A percentile compares a stretch with the other conserved stretches of the same genome.
These are phyloP conservation scores for Myotis pilosus DNA, from an alignment of 2,797 vertebrate genomes.

Conservation along the genomic window DNA sequence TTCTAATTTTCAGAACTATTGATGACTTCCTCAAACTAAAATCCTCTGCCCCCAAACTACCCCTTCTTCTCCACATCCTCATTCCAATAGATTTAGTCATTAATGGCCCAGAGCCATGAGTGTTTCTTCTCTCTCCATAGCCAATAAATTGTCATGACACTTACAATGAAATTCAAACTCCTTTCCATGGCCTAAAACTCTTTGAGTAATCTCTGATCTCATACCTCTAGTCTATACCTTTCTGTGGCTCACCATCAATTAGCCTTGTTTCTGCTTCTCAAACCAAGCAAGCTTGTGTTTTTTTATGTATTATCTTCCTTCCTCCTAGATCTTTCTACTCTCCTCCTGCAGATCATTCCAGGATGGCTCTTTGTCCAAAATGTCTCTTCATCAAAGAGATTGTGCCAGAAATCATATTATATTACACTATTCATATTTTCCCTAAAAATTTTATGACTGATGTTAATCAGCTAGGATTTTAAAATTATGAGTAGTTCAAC, in stretches of 20 bases:
- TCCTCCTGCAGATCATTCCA: background rate
- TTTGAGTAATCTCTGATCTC: background rate
- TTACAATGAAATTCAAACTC: background rate
- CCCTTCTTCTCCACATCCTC: background rate
- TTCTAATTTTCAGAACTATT: background rate
- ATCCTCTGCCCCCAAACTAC: background rate
- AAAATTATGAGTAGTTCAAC: background rate
- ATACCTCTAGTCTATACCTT: background rate
- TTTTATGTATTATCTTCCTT: background rate
- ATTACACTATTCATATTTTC: background rate
- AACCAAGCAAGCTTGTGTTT: background rate
- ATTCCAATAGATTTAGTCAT: background rate
- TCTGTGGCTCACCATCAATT: background rate
- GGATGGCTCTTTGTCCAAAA: background rate
- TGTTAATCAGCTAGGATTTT: background rate
- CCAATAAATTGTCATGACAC: background rate
- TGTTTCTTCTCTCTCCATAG: background rate
- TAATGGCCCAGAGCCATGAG: background rate
- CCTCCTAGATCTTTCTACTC: background rate
- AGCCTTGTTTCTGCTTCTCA: constrained; percentile 14
- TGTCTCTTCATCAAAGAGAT: background rate
- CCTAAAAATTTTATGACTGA: background rate
- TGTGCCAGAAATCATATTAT: background rate
- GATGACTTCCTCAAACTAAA: constrained; percentile 10
- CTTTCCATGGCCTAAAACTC: background rate